Conservation (phyloP, 30 jellyfish, hydroid and myxozoan species). For the Turritopsis rubra region DNA sequence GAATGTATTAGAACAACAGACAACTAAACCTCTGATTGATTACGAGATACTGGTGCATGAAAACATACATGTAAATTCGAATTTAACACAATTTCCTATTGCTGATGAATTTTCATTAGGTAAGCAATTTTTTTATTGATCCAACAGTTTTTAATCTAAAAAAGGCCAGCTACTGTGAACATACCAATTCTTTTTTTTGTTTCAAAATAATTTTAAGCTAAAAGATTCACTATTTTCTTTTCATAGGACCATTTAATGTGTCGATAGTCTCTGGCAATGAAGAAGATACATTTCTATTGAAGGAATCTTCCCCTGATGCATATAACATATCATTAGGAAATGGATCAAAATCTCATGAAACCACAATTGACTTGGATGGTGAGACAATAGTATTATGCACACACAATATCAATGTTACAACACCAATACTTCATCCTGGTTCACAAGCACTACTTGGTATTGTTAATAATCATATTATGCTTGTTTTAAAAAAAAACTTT, state of each 20-base stretch:
- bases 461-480: conserved; percentile 4
- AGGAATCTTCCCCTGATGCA: conserved; percentile 57
- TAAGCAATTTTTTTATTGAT: not conserved
- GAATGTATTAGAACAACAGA: conserved; percentile 15
- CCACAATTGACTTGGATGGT: conserved; percentile 44
- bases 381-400: conserved; percentile 45
- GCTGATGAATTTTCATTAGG: conserved; percentile 64
- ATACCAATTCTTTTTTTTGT: not conserved
- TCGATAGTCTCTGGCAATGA: conserved; percentile 50
- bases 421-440: conserved; percentile 27
- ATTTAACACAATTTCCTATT: conserved; percentile 32
- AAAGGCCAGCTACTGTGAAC: not conserved
- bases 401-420: not conserved
- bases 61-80: conserved; percentile 27
- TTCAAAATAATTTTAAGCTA: no score
- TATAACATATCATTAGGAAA: not conserved
- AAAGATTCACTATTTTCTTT: no score
- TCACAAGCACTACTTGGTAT: conserved; percentile 18
- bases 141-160: not conserved
- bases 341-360: conserved; percentile 43
- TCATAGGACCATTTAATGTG: conserved; percentile 8
- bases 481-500: conserved; percentile 32
- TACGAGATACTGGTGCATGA: conserved; percentile 35
- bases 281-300: conserved; percentile 53
- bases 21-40: conserved; percentile 47